Conservation (phyloP, 2,888 invertebrate species). For the Drosophila setosimentum region DNA sequence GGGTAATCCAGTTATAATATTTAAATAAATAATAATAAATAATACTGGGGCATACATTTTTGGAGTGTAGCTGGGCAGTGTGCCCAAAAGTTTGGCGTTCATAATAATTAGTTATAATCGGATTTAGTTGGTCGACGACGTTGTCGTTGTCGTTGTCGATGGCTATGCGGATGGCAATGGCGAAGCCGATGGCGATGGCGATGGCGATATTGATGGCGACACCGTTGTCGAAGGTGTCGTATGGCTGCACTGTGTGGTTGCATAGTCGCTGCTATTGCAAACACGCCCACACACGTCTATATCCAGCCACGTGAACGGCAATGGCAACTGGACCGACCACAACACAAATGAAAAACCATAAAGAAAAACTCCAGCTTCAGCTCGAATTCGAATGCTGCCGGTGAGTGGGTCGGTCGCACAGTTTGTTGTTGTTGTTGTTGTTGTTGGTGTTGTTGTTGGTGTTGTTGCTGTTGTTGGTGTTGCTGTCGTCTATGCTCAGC, state of each 20-base stretch:
- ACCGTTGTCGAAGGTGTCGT: slow-evolving; percentile 54
- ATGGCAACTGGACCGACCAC: slow-evolving; percentile 53
- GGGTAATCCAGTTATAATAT: background rate
- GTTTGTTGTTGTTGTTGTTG: slow-evolving; percentile 19
- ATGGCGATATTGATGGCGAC: slow-evolving; percentile 46
- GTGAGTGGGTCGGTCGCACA: slow-evolving; percentile 32
- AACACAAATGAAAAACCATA: slow-evolving; percentile 61
- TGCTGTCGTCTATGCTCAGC: slow-evolving; percentile 13
- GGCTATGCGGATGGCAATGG: slow-evolving; percentile 15
- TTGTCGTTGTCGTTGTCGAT: slow-evolving; percentile 34
- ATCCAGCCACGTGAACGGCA: slow-evolving; percentile 24
- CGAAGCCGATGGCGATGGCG: slow-evolving; percentile 20
- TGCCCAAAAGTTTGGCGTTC: slow-evolving; percentile 57
- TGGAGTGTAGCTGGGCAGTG: slow-evolving; percentile 15
- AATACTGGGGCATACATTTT: background rate
- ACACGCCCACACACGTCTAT: slow-evolving; percentile 46
- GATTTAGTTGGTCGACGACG: slow-evolving; percentile 69
- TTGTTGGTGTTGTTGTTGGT: slow-evolving; percentile 5
- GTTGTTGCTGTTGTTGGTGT: slow-evolving; percentile 18
- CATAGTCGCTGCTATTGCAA: slow-evolving; percentile 31
- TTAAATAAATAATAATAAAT: background rate
- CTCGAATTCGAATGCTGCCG: slow-evolving; percentile 29
- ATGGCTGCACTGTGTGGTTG: slow-evolving; percentile 49
- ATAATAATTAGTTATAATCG: slow-evolving; percentile 83
- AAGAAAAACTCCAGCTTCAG: slow-evolving; percentile 44